Base-by-base conservation (phyloP, 2,113 vertebrate species). In the Plotosus lineatus region DNA sequence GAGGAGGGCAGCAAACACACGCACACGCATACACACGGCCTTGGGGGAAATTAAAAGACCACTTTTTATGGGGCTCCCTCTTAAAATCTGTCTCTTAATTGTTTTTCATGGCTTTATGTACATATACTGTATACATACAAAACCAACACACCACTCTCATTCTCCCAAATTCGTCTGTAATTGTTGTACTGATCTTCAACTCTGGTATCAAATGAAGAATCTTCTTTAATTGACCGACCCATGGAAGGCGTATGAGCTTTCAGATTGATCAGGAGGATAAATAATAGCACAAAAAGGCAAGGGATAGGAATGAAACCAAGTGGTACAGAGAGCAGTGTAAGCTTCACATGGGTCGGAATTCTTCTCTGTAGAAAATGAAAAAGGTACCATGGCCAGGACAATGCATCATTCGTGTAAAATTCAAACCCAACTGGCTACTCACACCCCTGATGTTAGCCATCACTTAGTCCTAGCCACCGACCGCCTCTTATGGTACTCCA, bases 261-360 rank as follows among this genome's bases (percentile, higher is more conserved):
- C 61, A 78, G 46, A 53, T 78, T 61, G 50, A 68, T 68, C 53
- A 26, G 23, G 19, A 66, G 53, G 15, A 78, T 66, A 68, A 68
- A 40, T 42, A 66, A 38, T 26, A n/a, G n/a, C 14, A 42, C 23
- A 68, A 28, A 78, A 53, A 26, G 58, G 46, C 44, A 50, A 38
- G n/a, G 6, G 48, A 38, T 61, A 42, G 26, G 55, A 68, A 68
- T 19, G 9, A 78, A 68, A 53, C 46, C 28, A 19, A 48, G 38
- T 4, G 31, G 31, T 23, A 36, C 17, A 46, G 11, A 65, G 21
- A 48, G 12, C 19, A 78, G 42, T 11, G 33, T 63, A n/a, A 51
- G 31, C 21, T 63, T 2, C 28, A 65, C 58, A 65, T 17, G 3
- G 31, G 44, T n/a, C 42, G 17, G 33, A 23, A 50, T 65, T 63